These are phyloP conservation scores for Drosophila recens DNA, from an alignment of 2,888 invertebrate genomes.

Conservation along the genomic window DNA sequence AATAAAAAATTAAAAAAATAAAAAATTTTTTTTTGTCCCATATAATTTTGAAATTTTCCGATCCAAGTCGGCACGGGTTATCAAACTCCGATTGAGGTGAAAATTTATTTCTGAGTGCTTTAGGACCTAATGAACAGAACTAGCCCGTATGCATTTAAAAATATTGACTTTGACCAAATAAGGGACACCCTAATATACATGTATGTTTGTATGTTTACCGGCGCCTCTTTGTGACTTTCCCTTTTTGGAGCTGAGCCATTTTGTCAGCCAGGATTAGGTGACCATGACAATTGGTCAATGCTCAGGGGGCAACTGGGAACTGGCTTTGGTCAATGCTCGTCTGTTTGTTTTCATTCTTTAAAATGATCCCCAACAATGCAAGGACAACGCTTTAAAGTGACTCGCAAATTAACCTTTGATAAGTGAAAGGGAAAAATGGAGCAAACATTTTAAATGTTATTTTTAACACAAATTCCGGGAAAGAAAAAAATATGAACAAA, in stretches of 20 bases:
- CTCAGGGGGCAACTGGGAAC: neutral
- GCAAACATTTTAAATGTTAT: neutral
- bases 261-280: constrained; percentile 72
- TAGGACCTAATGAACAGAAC: no score
- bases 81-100: no score
- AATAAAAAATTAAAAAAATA: no score
- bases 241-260: constrained; percentile 44
- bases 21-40: no score
- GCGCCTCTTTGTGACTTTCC: constrained; percentile 2
- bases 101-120: no score
- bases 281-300: constrained; percentile 72
- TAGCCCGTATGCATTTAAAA: no score
- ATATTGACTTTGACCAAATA: no score
- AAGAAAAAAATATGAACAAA: neutral
- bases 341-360: constrained; percentile 43
- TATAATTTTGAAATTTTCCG: no score
- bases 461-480: neutral
- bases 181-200: no score
- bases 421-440: neutral
- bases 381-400: constrained; percentile 18
- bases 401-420: constrained; percentile 8
- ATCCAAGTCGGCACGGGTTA: no score
- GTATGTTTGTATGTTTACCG: neutral
- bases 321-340: neutral
- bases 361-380: constrained; percentile 4